These are phyloP conservation scores for Mystacornis crossleyi DNA, from an alignment of 2,113 vertebrate genomes.

Conservation along the genomic window DNA sequence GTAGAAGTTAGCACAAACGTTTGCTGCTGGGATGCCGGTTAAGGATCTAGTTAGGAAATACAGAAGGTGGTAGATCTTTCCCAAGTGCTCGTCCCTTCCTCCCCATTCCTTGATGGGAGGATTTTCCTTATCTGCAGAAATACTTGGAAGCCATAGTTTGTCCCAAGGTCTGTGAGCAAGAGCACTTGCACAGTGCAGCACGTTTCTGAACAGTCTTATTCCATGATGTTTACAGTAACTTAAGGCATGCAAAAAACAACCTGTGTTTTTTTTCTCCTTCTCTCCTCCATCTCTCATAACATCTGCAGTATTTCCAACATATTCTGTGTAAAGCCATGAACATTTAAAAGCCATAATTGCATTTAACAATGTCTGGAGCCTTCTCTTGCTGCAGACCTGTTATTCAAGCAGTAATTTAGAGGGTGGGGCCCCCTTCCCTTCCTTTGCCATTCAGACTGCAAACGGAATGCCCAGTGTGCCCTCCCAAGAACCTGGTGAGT, in stretches of 20 bases:
- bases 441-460: not conserved
- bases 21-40: not conserved
- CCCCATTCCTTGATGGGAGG: not conserved
- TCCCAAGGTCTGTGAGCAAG: not conserved
- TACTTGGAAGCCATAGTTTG: not conserved
- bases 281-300: not conserved
- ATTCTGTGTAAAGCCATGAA: not conserved
- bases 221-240: not conserved
- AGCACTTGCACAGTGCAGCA: not conserved
- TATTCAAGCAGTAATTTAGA: slow-evolving; percentile 12
- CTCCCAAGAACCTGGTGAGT: not conserved
- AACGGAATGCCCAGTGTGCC: not conserved
- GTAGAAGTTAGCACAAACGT: not conserved
- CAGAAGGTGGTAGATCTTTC: not conserved
- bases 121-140: not conserved
- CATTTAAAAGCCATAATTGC: slow-evolving; percentile 7
- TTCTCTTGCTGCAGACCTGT: not conserved
- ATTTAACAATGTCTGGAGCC: not conserved
- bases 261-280: not conserved
- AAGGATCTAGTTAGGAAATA: not conserved
- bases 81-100: not conserved
- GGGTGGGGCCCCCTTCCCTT: not conserved
- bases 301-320: not conserved
- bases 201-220: not conserved
- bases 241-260: not conserved